phyloP scores from a whole-genome alignment of 2,888 invertebrate genomes.

The Temnothorax unifasciatus region DNA sequence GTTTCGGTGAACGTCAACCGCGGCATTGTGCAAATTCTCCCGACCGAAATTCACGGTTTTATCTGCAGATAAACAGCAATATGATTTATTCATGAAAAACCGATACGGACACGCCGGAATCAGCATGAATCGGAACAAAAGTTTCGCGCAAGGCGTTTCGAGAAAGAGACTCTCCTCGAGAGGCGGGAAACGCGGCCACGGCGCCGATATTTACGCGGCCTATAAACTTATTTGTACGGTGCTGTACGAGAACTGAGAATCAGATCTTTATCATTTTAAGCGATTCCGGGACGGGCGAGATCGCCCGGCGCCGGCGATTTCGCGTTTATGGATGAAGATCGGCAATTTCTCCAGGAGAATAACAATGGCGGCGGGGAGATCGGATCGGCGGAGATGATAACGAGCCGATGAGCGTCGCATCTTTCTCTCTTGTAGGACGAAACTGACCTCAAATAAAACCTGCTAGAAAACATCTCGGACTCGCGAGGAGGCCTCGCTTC shows the following conservation, averaged over 20 bases:
- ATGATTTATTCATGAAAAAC: conserved; percentile 30
- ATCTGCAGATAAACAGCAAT: neutral
- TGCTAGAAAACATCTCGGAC: conserved; percentile 66
- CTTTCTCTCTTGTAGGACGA: conserved; percentile 48
- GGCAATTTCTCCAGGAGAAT: conserved; percentile 56
- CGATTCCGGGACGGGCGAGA: conserved; percentile 21
- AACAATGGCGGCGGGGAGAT: conserved; percentile 41
- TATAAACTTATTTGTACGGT: conserved; percentile 19
- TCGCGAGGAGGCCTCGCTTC: conserved; percentile 55
- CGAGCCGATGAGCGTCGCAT: conserved; percentile 24
- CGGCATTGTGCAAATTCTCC: conserved; percentile 16
- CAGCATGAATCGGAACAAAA: conserved; percentile 11
- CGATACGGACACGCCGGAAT: neutral
- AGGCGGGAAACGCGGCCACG: conserved; percentile 18
- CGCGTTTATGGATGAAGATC: conserved; percentile 49
- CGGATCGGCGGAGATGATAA: neutral
- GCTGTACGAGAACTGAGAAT: no score
- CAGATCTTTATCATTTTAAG: conserved; percentile 51
- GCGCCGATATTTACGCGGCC: neutral
- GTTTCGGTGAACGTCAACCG: neutral
- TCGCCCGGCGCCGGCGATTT: neutral
- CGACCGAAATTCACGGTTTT: conserved; percentile 12
- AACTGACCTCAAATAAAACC: conserved; percentile 71
- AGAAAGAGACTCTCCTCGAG: neutral
- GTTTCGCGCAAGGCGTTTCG: no score